Evolutionary conservation across 1,140 invertebrate species (phyloP), one percentile per base, ranked within the genome.

Genomic region (Anastatus disparis): DNA sequence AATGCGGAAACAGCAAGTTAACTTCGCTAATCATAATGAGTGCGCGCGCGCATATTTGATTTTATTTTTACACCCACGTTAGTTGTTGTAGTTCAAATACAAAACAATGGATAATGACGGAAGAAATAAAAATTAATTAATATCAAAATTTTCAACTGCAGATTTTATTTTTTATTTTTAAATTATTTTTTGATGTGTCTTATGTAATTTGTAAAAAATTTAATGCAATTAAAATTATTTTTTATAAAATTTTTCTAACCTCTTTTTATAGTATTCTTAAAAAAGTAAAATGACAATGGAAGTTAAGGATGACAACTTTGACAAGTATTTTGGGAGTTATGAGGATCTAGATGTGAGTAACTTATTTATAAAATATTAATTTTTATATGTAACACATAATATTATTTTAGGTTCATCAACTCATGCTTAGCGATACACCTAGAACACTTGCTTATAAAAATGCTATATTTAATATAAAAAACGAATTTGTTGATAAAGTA

Each of bases 391-490:
- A 20, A 31, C 35, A 22, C 22, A 56, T 20, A 66, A 71, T 66
- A 4, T 55, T 67, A 58, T 75, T 76, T 62, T 65, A 94, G 93
- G 85, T 95, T 22, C 93, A 95, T 82, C 88, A 88, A 80, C 81
- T 94, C 52, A 95, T 94, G 94, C 86, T 93, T 27, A 86, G 91
- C 89, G 97, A 99, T 85, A 91, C 90, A 82, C 90, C 96, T 3
- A 89, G 98, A 55, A 99, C 96, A 24, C 86, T 93, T 78, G 93
- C 94, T 66, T 99, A 99, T 82, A 90, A 93, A 76, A 92, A 96
- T 87, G 95, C 97, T 9, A 94, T 99, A 78, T 85, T 94, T 63
- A 90, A 92, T 53, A 98, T 97, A 73, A 79, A 82, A 53, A 79
- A 88, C 9, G 81, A 85, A 64, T 89, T 95, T 72, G 80, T 85